Conservation (phyloP, 2,113 vertebrate species). For the Erpornis zantholeuca region DNA sequence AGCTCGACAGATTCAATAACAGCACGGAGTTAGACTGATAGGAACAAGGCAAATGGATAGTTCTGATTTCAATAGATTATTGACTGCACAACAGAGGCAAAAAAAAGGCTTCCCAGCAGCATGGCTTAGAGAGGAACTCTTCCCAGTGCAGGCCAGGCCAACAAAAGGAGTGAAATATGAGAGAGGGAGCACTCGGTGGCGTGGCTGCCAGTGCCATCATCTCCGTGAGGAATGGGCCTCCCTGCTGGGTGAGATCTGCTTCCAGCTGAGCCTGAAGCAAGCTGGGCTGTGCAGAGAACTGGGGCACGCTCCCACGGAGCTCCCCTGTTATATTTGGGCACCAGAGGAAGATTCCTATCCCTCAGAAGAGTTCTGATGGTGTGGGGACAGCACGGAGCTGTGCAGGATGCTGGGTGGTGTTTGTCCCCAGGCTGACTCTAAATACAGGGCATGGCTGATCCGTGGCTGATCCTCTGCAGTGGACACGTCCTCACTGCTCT, state of each 20-base stretch:
- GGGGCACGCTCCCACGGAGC: rapidly evolving
- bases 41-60: constrained; percentile 45
- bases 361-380: not conserved
- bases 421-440: not conserved
- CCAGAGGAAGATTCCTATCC: not conserved
- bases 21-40: not conserved
- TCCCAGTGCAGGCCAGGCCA: not conserved
- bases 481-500: not conserved
- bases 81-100: constrained; percentile 6
- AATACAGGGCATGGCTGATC: not conserved
- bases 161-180: not conserved
- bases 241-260: not conserved
- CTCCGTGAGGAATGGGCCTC: not conserved
- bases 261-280: not conserved
- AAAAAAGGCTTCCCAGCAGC: constrained; percentile 13
- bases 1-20: constrained; percentile 17
- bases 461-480: not conserved
- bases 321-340: rapidly evolving
- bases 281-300: not conserved
- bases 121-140: not conserved
- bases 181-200: not conserved
- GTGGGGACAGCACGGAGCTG: rapidly evolving
- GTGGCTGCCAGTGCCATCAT: not conserved
- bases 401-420: not conserved
- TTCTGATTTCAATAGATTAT: constrained; percentile 49